Base-by-base conservation (phyloP, 2,113 vertebrate species). In the Platichthys flesus region DNA sequence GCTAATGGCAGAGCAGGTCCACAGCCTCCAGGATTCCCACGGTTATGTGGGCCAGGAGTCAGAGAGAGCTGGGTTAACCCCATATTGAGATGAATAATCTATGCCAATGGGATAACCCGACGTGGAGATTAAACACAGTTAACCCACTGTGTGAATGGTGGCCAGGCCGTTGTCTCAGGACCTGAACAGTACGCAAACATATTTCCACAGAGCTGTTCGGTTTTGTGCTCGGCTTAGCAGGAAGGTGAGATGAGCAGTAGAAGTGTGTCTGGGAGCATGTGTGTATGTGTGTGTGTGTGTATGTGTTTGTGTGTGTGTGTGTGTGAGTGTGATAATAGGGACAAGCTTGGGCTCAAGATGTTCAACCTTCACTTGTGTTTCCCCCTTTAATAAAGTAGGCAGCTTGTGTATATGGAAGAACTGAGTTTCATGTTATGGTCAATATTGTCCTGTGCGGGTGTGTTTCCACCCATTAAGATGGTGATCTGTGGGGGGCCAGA, bases 61-160 rank as follows among this genome's bases (percentile, higher is more conserved):
- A 86, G 18, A 40, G 62, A 82, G 81, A 86, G 90, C 89, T 91
- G 88, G 91, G 90, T 92, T 88, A 89, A 93, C 86, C 84, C 88
- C 85, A 89, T 79, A 90, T 85, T 83, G 79, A 87, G 86, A 83
- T 80, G 85, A 89, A 91, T 91, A 86, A 91, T 89, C 89, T 89
- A 54, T 59, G 61, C 42, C 55, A 77, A 90, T 67, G 79, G 86
- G 81, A 90, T 90, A 89, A 88, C 82, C 79, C 90, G 86, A 86
- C 90, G 83, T 88, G 90, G 56, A 90, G 90, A 93, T 93, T 93
- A 93, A 86, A 85, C 3, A 60, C 67, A 54, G 81, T 84, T 90
- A 92, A 92, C 89, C 66, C 88, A 79, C 66, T 91, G 89, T 93
- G 92, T 93, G 92, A 93, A 93, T 84, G 74, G 83, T 68, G 76